These are phyloP conservation scores for Rapana venosa DNA, from an alignment of 2,888 invertebrate genomes.

Conservation along the genomic window DNA sequence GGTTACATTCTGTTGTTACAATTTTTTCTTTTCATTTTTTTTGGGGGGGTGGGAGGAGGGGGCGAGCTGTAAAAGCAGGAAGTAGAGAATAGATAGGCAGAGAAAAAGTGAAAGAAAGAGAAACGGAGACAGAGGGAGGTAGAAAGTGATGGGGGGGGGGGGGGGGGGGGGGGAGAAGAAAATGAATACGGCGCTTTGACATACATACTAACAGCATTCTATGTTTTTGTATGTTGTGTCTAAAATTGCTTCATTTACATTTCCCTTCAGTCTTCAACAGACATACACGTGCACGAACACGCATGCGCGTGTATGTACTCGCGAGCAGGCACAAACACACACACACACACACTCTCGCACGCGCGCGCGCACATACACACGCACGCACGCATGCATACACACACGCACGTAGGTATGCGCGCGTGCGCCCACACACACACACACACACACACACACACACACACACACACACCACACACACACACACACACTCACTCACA, in stretches of 20 bases:
- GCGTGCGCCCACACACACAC: not conserved
- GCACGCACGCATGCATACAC: not conserved
- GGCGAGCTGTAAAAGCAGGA: too few species aligned
- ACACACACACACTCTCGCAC: not conserved
- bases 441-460: conserved; percentile 19
- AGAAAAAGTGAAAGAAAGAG: not conserved
- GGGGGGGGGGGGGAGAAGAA: not conserved
- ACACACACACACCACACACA: not conserved
- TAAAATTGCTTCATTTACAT: not conserved
- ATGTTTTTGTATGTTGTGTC: not conserved
- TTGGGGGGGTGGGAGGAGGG: not conserved
- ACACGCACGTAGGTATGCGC: not conserved
- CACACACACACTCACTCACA: not conserved
- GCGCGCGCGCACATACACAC: not conserved
- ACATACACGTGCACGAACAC: not conserved
- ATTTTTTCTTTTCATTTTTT: not conserved
- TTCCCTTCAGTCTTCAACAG: not conserved
- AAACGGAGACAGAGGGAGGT: not conserved
- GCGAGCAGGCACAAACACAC: not conserved
- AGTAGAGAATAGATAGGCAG: too few species aligned
- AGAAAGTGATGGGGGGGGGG: too few species aligned
- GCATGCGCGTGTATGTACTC: not conserved
- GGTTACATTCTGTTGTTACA: not conserved
- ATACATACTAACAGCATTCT: not conserved
- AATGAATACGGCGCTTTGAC: not conserved